These are phyloP conservation scores for Whitmania pigra DNA, from an alignment of 1,140 invertebrate species.

Conservation along the genomic window DNA sequence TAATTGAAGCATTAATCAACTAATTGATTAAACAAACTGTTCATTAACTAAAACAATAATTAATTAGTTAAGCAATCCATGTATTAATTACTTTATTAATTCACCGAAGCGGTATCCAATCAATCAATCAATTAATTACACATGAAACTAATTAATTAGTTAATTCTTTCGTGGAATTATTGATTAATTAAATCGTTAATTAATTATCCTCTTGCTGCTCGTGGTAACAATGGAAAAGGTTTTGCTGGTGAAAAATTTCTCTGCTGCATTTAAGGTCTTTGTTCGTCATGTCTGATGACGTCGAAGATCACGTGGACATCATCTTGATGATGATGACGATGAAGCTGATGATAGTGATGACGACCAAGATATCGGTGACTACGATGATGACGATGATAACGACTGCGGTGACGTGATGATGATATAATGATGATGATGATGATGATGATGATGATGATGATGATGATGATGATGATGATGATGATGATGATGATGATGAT, in stretches of 20 bases:
- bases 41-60: too few relatives aligned
- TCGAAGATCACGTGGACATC: background rate
- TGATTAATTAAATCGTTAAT: too few relatives aligned
- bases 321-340: background rate
- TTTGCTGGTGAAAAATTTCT: background rate
- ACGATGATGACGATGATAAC: background rate
- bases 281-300: background rate
- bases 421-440: background rate
- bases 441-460: slow-evolving; percentile 6
- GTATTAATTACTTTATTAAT: too few relatives aligned
- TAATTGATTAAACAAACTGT: too few relatives aligned
- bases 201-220: too few relatives aligned
- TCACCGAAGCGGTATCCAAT: too few relatives aligned
- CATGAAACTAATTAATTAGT: too few relatives aligned
- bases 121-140: too few relatives aligned
- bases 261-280: background rate
- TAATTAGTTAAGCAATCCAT: too few relatives aligned
- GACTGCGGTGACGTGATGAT: background rate
- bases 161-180: too few relatives aligned
- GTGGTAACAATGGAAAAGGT: too few relatives aligned
- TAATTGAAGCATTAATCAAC: too few relatives aligned
- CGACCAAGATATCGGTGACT: background rate
- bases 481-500: slow-evolving; percentile 7
- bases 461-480: slow-evolving; percentile 5
- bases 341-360: background rate